Evolutionary conservation across 1,140 invertebrate species (phyloP), one percentile per base, ranked within the genome.

Genomic region (Reticulitermes speratus): DNA sequence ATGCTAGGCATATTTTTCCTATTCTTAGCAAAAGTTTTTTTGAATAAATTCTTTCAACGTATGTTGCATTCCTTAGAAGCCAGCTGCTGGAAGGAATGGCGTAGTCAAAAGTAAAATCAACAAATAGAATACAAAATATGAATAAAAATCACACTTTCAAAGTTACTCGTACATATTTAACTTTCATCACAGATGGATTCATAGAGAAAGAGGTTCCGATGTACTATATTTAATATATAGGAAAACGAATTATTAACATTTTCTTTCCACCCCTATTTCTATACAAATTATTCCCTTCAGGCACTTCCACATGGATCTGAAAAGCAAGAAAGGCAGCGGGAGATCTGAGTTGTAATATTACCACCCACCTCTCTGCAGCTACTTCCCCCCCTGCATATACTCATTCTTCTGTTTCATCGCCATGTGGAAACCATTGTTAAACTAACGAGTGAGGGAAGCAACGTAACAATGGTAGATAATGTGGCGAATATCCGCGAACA

Each of bases 371-470:
- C 65, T 75, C 65, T 12, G 52, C 19, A 55, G 52, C 19, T 55
- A 55, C 52, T 21, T 55, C 25, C 65, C 25, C 7, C 7, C n/a
- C 25, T 25, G 8, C 25, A 16, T 16, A n/a, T 30, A 30, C 65
- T 5, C 14, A 75, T 25, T 75, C 25, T 75, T 55, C 25, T 75
- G 65, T 75, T 75, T 75, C 65, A 9, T 16, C 65, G n/a, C 65
- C 65, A 75, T 75, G 65, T 75, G 65, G 65, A 19, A 75, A 75
- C 65, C 65, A 75, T 75, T 75, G 65, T 75, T 75, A 75, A 30
- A 75, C 65, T 75, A 75, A 75, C 65, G 65, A 75, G 65, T 30
- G 65, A 75, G 25, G 65, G 65, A 75, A 75, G 65, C 65, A 12
- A 7, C 2, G 25, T 30, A 75, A 75, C 65, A 75, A 75, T 75